Evolutionary conservation across 2,113 vertebrate species (phyloP), one percentile per base, ranked within the genome.

Genomic region (Syngnathus typhle): DNA sequence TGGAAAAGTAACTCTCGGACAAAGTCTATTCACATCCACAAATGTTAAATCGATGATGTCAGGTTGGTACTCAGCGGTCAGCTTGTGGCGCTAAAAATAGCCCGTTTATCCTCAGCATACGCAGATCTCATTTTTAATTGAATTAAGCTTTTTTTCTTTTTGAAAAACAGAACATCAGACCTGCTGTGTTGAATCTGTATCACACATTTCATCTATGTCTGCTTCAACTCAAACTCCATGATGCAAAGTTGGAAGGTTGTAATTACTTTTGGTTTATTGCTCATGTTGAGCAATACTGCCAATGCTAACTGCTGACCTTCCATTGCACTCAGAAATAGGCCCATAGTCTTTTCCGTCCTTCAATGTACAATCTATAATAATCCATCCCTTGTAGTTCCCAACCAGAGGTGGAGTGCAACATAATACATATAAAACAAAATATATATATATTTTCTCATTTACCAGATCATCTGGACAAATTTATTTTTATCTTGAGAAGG

Each of bases 281-380:
- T 70, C 60, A 71, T 72, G 36, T 74, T 84, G 79, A 85, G 86
- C 83, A 90, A 86, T 84, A 67, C 69, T 47, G 36, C 69, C 76
- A 82, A 76, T 85, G 77, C 89, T 87, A 87, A 89, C 83, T 83
- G 82, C 41, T 84, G 76, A 84, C 80, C 72, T 73, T 60, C 46
- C 56, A 51, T 55, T 79, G 65, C 67, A 71, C 69, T 75, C n/a
- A 55, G 11, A 56, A 56, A 56, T 15, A 56, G 11, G 4, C 8
- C 23, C 10, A 13, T 15, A 15, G 54, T 32, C 10, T 32, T 56
- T 56, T 32, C 12, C 32, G 12, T 23, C 21, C 23, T 54, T 21
- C 51, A 11, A 11, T 54, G 44, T 13, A 46, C 1, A 8, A 54
- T 11, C 51, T 19, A 19, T 7, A 51, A 27, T 27, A 27, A 11